Evolutionary conservation across 2,888 invertebrate species (phyloP).

Genomic region (Agrotis puta): DNA sequence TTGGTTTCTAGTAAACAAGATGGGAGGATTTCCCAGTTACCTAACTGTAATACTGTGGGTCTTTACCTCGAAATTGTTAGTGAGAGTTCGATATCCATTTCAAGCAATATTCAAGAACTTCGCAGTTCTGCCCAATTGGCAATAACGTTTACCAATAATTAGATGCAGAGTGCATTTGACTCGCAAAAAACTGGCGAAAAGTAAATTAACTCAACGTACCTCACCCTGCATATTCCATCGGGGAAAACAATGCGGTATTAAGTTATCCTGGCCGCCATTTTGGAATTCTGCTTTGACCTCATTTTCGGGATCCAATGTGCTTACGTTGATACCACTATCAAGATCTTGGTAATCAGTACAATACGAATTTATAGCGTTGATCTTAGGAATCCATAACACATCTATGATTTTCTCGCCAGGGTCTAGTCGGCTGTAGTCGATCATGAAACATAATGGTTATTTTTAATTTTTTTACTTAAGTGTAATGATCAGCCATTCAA

Average conservation of each 20-base stretch:
- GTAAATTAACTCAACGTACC: not conserved
- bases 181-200: not conserved
- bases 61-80: not conserved
- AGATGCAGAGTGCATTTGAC: not conserved
- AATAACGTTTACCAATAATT: not conserved
- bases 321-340: too few relatives aligned
- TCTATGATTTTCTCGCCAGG: not conserved
- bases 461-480: too few relatives aligned
- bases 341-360: not conserved
- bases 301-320: constrained; percentile 7
- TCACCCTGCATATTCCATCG: not conserved
- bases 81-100: not conserved
- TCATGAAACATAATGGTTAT: too few relatives aligned
- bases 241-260: not conserved
- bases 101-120: not conserved
- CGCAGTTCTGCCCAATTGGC: not conserved
- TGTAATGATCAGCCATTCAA: too few relatives aligned
- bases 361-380: not conserved
- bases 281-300: constrained; percentile 11
- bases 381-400: not conserved
- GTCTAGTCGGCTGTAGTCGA: too few relatives aligned
- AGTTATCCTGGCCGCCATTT: constrained; percentile 7
- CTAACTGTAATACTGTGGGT: too few relatives aligned
- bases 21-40: too few relatives aligned
- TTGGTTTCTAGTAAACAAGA: too few relatives aligned